A percentile compares a stretch with the other conserved stretches of the same genome.
Conservation (phyloP, 2,113 vertebrate genomes). For the Platysternon megacephalum region DNA sequence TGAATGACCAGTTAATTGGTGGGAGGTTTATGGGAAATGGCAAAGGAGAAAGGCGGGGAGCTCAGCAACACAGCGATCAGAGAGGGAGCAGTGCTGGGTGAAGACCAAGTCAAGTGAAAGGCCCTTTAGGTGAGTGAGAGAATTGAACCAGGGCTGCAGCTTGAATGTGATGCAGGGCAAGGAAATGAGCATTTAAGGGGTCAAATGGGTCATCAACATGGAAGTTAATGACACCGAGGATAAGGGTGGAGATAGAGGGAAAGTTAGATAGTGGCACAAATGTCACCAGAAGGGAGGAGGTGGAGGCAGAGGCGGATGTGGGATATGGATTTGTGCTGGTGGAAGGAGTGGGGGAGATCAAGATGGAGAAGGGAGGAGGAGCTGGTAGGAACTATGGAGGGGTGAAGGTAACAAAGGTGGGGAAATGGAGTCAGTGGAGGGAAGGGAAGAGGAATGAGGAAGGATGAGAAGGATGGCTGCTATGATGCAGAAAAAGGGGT, state of each 20-base stretch:
- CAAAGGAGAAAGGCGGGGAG: background rate
- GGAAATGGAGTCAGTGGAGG: accelerated
- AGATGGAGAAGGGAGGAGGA: background rate
- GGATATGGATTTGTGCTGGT: background rate
- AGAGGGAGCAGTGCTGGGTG: background rate
- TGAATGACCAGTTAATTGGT: background rate
- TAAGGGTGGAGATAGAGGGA: background rate
- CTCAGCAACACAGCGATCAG: background rate
- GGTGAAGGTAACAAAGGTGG: background rate
- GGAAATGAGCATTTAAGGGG: background rate
- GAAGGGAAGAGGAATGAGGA: background rate
- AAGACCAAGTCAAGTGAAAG: background rate
- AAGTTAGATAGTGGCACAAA: background rate
- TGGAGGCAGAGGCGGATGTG: background rate
- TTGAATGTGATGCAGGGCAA: background rate
- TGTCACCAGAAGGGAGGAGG: background rate
- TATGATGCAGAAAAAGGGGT: accelerated
- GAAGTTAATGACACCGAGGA: background rate
- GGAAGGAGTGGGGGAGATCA: background rate
- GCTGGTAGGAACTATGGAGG: background rate
- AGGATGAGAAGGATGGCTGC: background rate
- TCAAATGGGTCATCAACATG: background rate
- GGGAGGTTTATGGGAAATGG: background rate
- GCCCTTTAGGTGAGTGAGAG: background rate
- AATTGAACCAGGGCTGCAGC: background rate